Percentiles rank a stretch among this genome's conserved stretches.
These are phyloP conservation scores for Gyps fulvus DNA, from an alignment of 2,113 vertebrate genomes.

Conservation along the genomic window DNA sequence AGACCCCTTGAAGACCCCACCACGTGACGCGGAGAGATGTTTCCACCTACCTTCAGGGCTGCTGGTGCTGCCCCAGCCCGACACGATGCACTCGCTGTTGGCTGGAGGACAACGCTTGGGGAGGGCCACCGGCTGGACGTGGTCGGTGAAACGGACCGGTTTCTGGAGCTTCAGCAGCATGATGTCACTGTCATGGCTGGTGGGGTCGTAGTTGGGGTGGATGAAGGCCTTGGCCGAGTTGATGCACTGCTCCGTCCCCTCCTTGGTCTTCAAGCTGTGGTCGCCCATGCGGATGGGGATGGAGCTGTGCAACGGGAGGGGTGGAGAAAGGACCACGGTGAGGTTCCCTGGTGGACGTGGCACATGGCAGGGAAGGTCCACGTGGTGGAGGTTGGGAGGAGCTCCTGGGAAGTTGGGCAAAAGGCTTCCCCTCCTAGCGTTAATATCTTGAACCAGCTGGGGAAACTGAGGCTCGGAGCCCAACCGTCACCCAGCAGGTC, in stretches of 20 bases:
- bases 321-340: no score
- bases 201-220: slow-evolving; percentile 56
- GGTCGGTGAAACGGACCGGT: slow-evolving; percentile 64
- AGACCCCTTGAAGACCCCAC: no score
- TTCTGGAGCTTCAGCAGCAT: slow-evolving; percentile 79
- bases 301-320: neutral
- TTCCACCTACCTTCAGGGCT: slow-evolving; percentile 62
- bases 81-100: slow-evolving; percentile 73
- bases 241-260: slow-evolving; percentile 29
- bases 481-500: neutral
- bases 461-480: neutral
- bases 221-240: slow-evolving; percentile 36
- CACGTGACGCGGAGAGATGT: fast-evolving
- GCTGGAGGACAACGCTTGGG: slow-evolving; percentile 69
- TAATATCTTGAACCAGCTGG: neutral
- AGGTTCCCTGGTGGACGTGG: neutral
- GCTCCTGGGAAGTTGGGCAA: neutral
- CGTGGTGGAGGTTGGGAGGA: neutral
- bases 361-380: fast-evolving
- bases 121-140: slow-evolving; percentile 70
- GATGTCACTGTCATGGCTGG: slow-evolving; percentile 80
- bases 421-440: neutral
- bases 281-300: slow-evolving; percentile 43
- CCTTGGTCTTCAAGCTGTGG: slow-evolving; percentile 26
- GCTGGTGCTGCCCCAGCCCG: slow-evolving; percentile 83